A percentile compares a stretch with the other conserved stretches of the same genome.
These are phyloP conservation scores for Hypena proboscidalis DNA, from an alignment of 2,888 invertebrate genomes.

Conservation along the genomic window DNA sequence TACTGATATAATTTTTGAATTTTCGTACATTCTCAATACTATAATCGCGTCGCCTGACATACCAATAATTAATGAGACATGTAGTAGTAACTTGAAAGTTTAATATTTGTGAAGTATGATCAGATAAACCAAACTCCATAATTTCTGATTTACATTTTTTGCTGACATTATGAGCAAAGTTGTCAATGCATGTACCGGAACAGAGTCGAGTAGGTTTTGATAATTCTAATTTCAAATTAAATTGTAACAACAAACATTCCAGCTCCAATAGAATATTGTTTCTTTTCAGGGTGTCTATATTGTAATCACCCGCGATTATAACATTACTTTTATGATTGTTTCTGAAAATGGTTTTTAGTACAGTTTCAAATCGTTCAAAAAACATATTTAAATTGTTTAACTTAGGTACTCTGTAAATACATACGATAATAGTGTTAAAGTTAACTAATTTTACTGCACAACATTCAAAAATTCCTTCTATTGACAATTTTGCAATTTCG, in stretches of 20 bases:
- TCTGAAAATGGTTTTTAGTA: neutral
- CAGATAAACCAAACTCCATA: neutral
- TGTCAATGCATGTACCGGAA: neutral
- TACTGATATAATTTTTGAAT: too few species aligned
- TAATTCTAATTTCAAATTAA: neutral
- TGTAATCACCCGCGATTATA: conserved; percentile 2
- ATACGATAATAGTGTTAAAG: neutral
- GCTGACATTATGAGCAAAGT: neutral
- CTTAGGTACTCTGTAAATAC: neutral
- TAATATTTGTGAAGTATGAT: too few species aligned
- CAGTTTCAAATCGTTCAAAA: neutral
- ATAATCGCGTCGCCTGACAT: too few species aligned
- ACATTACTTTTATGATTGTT: neutral
- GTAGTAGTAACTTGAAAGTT: too few species aligned
- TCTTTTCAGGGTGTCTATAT: neutral
- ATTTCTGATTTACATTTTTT: neutral
- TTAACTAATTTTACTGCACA: conserved; percentile 4
- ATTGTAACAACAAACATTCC: neutral
- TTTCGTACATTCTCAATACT: too few species aligned
- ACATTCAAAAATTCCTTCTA: neutral
- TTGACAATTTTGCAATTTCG: neutral
- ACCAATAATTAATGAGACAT: too few species aligned
- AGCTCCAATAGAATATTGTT: neutral
- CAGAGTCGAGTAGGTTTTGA: neutral
- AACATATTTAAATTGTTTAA: neutral